Evolutionary conservation across 2,113 vertebrate genomes (phyloP), one percentile per base, ranked within the genome.

Genomic region (Pyrgilauda ruficollis): DNA sequence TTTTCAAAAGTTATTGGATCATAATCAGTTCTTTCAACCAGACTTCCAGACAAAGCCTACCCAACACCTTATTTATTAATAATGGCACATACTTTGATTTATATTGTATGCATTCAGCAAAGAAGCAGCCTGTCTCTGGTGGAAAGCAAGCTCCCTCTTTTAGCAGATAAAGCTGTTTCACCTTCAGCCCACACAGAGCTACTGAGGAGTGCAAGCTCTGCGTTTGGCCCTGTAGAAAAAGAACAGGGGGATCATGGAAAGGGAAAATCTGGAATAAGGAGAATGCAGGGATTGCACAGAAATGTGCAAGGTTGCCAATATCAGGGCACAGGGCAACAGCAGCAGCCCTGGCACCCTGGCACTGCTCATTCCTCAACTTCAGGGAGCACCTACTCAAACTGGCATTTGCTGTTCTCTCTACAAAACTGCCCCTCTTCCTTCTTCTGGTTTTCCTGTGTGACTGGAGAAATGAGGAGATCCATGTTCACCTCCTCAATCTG

Each of bases 51-150:
- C 93, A 96, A 96, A 96, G 69, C 86, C 90, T 93, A 82, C 53
- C 91, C 91, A 89, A 64, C 69, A 41, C 75, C 90, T 97, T 95
- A 97, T 95, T 92, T 97, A 96, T 97, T 96, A 96, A 95, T 97
- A 96, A 95, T 62, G 53, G 58, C 72, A 70, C 66, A 70, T 56
- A n/a, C 90, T 97, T 97, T 98, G 97, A 97, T 97, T 97, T 96
- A 97, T 98, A 97, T 97, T 97, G 96, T 92, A 97, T 96, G 95
- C 91, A 94, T 87, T 80, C 91, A 85, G 89, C 89, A 90, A 47
- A 91, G 89, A 39, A 92, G 73, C 86, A 91, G 68, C 39, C 56
- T 35, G 35, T 81, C 84, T 84, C 91, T 72, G 46, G 61, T 53
- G 93, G 66, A 59, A 70, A 89, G 79, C 33, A 75, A 82, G 78